Conservation (phyloP, 2,113 vertebrate species). For the Microtus oregoni region DNA sequence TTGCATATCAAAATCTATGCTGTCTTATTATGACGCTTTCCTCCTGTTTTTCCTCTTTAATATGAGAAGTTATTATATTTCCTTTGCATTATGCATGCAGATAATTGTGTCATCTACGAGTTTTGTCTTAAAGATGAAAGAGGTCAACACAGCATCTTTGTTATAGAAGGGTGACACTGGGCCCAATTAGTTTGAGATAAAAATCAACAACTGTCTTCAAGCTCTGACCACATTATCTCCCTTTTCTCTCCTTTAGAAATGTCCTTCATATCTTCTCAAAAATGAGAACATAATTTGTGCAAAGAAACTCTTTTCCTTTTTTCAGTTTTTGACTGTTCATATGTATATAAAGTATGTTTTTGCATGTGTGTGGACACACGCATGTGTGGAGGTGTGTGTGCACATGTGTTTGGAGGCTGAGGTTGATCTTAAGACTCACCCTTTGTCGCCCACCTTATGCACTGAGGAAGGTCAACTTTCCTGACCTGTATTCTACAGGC, state of each 20-base stretch:
- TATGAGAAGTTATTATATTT: not conserved
- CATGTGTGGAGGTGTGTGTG: not conserved
- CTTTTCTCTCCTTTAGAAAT: not conserved
- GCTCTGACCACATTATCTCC: not conserved
- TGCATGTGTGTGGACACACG: not conserved
- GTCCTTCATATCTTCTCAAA: not conserved
- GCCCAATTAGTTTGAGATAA: not conserved
- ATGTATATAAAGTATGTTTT: not conserved
- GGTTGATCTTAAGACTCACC: not conserved
- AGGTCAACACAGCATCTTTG: not conserved
- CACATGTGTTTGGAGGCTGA: too few relatives aligned
- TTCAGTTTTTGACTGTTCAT: not conserved
- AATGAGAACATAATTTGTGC: not conserved
- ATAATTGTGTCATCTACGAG: constrained; percentile 16
- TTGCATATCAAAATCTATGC: not conserved
- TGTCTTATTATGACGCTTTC: not conserved
- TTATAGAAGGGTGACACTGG: not conserved
- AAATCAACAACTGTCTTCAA: not conserved
- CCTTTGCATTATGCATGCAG: constrained; percentile 24
- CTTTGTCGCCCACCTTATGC: too few relatives aligned
- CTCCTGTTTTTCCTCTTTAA: not conserved
- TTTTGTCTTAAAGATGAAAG: constrained; percentile 14
- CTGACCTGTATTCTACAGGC: too few relatives aligned
- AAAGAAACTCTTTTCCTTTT: not conserved
- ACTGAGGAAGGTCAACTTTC: not conserved